Conservation (phyloP, 2,113 vertebrate genomes). For the Engraulis encrasicolus region DNA sequence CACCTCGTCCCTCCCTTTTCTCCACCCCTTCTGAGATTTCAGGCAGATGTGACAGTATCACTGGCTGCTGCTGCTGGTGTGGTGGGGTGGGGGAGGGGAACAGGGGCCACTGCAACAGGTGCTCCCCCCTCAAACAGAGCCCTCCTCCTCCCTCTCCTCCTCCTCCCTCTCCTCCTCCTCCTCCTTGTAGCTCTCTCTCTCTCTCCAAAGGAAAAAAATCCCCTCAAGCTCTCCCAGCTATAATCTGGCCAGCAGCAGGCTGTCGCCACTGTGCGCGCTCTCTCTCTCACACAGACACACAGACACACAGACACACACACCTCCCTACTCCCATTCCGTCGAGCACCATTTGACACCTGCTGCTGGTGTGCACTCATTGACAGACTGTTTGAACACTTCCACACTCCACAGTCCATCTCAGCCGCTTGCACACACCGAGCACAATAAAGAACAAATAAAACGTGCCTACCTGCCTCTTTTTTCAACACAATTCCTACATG, state of each 20-base stretch:
- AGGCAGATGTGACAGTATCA: constrained; percentile 70
- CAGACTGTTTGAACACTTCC: constrained; percentile 22
- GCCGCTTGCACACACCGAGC: background rate
- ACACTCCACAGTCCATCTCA: constrained; percentile 2
- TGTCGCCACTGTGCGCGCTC: constrained; percentile 40
- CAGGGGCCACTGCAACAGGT: constrained; percentile 66
- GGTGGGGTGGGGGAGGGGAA: constrained; percentile 61
- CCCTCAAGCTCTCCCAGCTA: constrained; percentile 61
- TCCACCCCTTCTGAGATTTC: constrained; percentile 58
- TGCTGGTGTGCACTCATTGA: constrained; percentile 33
- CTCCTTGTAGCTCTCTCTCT: too few species aligned
- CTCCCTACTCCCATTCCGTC: constrained; percentile 41
- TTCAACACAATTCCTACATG: background rate
- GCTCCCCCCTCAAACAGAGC: constrained; percentile 36
- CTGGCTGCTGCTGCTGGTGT: constrained; percentile 65
- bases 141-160: background rate
- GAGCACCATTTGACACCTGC: constrained; percentile 47
- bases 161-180: too few species aligned
- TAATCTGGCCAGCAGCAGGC: constrained; percentile 54
- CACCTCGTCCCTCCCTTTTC: constrained; percentile 36
- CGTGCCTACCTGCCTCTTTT: background rate
- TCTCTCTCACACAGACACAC: constrained; percentile 27
- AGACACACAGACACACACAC: constrained; percentile 32
- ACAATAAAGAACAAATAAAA: constrained; percentile 27
- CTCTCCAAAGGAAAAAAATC: constrained; percentile 22